Percentiles rank a stretch among this genome's conserved stretches.
These are phyloP conservation scores for Pyrrhura leucotis DNA, from an alignment of 2,797 vertebrate genomes.

Conservation along the genomic window DNA sequence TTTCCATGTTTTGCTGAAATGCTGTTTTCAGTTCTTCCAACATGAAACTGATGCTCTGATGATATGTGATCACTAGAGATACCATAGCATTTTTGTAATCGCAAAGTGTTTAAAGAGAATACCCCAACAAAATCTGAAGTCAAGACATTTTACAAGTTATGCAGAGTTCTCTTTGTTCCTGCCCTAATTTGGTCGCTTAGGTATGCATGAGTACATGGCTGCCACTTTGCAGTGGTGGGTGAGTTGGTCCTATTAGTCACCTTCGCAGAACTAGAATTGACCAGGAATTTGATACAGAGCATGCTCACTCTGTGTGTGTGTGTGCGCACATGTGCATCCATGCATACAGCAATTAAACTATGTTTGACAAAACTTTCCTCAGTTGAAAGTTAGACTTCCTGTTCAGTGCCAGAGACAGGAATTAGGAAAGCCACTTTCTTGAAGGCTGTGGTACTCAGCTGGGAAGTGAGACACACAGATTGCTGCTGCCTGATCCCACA, in stretches of 20 bases:
- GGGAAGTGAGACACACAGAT: background rate
- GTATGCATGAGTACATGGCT: background rate
- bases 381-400: background rate
- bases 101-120: background rate
- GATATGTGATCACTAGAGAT: background rate
- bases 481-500: background rate
- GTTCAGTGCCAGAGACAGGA: background rate
- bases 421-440: background rate
- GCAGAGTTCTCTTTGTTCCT: background rate
- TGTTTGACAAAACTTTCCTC: background rate
- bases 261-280: background rate
- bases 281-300: background rate
- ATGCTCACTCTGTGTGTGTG: background rate
- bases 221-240: background rate
- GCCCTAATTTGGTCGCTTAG: background rate
- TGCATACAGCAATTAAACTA: background rate
- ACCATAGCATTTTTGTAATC: background rate
- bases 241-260: slow-evolving; percentile 6
- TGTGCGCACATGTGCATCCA: rapidly evolving
- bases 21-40: slow-evolving; percentile 26
- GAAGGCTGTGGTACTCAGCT: background rate
- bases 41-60: background rate
- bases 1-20: slow-evolving; percentile 19
- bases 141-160: background rate
- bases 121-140: background rate